Evolutionary conservation across 2,797 vertebrate genomes (phyloP).

Genomic region (Chloroceryle amazona): DNA sequence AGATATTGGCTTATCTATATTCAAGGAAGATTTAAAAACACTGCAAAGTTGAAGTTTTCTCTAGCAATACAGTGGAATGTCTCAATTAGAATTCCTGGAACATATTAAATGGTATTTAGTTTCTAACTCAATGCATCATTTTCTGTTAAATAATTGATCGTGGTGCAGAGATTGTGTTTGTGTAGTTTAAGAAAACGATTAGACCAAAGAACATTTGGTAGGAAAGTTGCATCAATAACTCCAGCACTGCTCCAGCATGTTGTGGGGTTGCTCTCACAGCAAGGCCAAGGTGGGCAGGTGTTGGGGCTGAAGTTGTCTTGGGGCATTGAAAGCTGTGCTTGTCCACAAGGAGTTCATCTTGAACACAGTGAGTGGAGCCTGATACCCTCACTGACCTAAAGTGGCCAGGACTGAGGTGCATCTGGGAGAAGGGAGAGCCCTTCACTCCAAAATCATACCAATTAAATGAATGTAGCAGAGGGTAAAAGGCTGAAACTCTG

Average conservation of each 20-base stretch:
- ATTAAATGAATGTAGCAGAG: fast-evolving
- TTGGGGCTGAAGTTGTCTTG: neutral
- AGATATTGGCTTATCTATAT: constrained; percentile 80
- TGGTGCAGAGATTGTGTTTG: constrained; percentile 84
- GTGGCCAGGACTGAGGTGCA: fast-evolving
- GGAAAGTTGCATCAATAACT: constrained; percentile 78
- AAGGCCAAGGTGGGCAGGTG: neutral
- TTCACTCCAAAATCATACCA: neutral
- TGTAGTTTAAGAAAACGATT: constrained; percentile 85
- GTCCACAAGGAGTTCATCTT: fast-evolving
- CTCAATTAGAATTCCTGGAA: constrained; percentile 82
- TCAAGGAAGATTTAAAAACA: constrained; percentile 77
- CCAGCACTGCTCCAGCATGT: neutral
- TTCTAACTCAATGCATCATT: constrained; percentile 86
- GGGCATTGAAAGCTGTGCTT: neutral
- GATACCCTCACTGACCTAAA: neutral
- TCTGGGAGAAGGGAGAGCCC: neutral
- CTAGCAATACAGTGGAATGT: constrained; percentile 66
- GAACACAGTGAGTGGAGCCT: neutral
- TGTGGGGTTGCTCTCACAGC: neutral
- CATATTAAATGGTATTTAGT: constrained; percentile 84
- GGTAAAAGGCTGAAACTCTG: neutral
- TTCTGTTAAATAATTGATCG: constrained; percentile 88
- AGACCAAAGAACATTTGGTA: constrained; percentile 75
- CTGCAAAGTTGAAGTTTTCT: constrained; percentile 77